phyloP scores from a whole-genome alignment of 2,113 vertebrate genomes.

The Misgurnus anguillicaudatus region DNA sequence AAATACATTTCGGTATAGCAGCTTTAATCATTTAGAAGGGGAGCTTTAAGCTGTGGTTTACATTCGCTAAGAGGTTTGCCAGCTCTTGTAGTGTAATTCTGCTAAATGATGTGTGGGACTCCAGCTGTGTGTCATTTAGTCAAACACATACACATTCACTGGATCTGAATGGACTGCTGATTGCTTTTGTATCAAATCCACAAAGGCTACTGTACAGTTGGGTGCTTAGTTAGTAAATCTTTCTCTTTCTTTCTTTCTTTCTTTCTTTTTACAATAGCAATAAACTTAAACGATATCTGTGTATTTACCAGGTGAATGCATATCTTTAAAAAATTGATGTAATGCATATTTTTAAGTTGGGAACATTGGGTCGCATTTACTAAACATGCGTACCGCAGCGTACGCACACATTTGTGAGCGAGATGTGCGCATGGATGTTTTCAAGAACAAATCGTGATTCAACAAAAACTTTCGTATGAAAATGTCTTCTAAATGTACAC shows the following conservation, averaged over 20 bases:
- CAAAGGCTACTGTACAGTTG: conserved; percentile 41
- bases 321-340: background rate
- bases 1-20: conserved; percentile 35
- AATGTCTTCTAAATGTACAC: too few relatives aligned
- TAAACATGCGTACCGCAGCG: too few relatives aligned
- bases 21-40: conserved; percentile 22
- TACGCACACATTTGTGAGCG: too few relatives aligned
- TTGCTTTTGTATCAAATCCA: conserved; percentile 53
- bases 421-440: too few relatives aligned
- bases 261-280: background rate
- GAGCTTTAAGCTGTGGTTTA: conserved; percentile 33
- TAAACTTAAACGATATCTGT: background rate
- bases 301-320: background rate
- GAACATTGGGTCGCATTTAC: too few relatives aligned
- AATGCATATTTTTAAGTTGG: too few relatives aligned
- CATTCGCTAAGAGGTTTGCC: conserved; percentile 31
- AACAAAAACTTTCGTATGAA: too few relatives aligned
- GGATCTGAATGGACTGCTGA: conserved; percentile 56
- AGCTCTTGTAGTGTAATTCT: conserved; percentile 25
- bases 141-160: conserved; percentile 36
- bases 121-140: conserved; percentile 48
- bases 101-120: conserved; percentile 49
- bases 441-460: too few relatives aligned
- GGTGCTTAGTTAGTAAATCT: conserved; percentile 20
- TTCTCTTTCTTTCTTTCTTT: background rate